Conservation (phyloP, 2,797 vertebrate genomes). For the Phaenicophaeus curvirostris region DNA sequence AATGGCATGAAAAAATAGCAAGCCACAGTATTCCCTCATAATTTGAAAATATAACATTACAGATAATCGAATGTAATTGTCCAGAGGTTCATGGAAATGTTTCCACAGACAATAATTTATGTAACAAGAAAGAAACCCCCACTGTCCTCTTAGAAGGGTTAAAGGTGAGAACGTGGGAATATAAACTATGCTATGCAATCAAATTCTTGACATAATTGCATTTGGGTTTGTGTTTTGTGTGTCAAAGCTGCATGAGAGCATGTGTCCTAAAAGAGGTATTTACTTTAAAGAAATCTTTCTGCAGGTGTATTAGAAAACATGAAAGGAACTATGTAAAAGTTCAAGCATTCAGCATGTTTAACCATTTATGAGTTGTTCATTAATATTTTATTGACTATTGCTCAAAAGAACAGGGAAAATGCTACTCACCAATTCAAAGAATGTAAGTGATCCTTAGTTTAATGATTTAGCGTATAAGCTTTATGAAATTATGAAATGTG, state of each 20-base stretch:
- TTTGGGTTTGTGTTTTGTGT: constrained; percentile 1
- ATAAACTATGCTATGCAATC: constrained; percentile 15
- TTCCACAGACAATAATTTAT: constrained; percentile 15
- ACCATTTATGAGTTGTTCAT: constrained; percentile 65
- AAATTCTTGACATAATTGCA: constrained; percentile 40
- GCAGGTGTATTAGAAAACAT: neutral
- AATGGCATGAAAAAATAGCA: neutral
- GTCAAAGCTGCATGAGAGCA: neutral
- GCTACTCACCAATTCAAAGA: constrained; percentile 30
- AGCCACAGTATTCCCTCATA: neutral
- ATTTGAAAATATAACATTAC: constrained; percentile 14
- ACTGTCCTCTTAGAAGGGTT: constrained; percentile 52
- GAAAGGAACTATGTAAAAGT: constrained; percentile 23
- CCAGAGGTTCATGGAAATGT: neutral
- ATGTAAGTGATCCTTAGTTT: constrained; percentile 52
- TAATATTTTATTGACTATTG: constrained; percentile 70
- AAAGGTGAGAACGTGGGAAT: constrained; percentile 50
- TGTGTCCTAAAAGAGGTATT: neutral
- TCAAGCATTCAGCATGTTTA: constrained; percentile 45
- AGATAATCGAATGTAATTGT: constrained; percentile 31
- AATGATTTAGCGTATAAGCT: constrained; percentile 40
- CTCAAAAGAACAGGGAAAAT: constrained; percentile 56
- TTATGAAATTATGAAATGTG: neutral
- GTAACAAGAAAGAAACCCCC: constrained; percentile 33
- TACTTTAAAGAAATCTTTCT: constrained; percentile 24